phyloP scores from a whole-genome alignment of 2,113 vertebrate genomes.

The Erythrocercus mccallii region DNA sequence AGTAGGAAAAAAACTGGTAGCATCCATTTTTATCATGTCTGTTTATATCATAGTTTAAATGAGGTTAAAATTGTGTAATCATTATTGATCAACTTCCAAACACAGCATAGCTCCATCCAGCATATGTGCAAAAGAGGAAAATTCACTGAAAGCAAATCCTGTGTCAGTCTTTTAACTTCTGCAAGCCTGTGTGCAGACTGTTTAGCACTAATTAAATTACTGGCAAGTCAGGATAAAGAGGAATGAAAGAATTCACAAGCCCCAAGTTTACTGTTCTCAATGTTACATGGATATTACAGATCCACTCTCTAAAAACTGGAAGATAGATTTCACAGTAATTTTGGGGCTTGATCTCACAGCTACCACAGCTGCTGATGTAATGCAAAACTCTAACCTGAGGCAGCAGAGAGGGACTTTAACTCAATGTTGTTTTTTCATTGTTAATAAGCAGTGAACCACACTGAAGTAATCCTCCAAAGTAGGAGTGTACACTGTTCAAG shows the following conservation, averaged over 20 bases:
- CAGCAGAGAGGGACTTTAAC: slow-evolving; percentile 31
- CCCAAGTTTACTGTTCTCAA: slow-evolving; percentile 2
- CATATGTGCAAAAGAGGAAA: slow-evolving; percentile 29
- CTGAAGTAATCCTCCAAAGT: slow-evolving; percentile 28
- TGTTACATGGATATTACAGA: slow-evolving; percentile 28
- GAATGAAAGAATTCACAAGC: slow-evolving; percentile 51
- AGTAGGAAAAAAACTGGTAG: slow-evolving; percentile 19
- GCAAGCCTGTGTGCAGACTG: neutral
- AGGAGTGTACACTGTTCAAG: neutral
- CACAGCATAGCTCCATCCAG: neutral
- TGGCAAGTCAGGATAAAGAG: slow-evolving; percentile 16
- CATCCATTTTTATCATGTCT: neutral
- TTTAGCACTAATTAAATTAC: slow-evolving; percentile 45
- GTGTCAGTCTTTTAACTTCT: neutral
- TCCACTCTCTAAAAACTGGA: neutral
- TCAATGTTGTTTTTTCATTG: slow-evolving; percentile 8
- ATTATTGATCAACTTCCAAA: slow-evolving; percentile 27
- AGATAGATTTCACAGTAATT: slow-evolving; percentile 36
- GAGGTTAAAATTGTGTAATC: slow-evolving; percentile 32
- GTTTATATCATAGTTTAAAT: slow-evolving; percentile 47
- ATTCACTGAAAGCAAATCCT: neutral
- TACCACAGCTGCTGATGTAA: slow-evolving; percentile 47
- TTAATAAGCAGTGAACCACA: slow-evolving; percentile 46
- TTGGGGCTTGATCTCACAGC: slow-evolving; percentile 21
- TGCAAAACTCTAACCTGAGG: slow-evolving; percentile 39